Evolutionary conservation across 2,888 invertebrate species (phyloP).

Genomic region (Dicyrtoma fusca): DNA sequence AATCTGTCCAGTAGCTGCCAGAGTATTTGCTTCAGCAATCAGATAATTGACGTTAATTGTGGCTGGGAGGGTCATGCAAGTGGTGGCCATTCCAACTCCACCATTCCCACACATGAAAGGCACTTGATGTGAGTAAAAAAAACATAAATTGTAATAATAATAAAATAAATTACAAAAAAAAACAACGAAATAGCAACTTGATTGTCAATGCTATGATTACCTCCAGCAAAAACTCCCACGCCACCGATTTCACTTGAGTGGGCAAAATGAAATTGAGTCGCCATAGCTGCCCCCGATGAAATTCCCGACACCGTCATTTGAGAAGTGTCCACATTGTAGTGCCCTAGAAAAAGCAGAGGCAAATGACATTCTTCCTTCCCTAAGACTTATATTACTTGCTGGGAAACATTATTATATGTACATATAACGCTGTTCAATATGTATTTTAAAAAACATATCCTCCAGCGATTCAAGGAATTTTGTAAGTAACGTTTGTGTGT

Average conservation of each 20-base stretch:
- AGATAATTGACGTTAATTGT: constrained; percentile 44
- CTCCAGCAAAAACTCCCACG: constrained; percentile 59
- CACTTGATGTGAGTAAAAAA: no score
- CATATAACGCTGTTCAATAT: no score
- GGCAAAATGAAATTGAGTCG: constrained; percentile 60
- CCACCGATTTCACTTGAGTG: constrained; percentile 58
- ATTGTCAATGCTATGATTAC: constrained; percentile 51
- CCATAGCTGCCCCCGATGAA: constrained; percentile 58
- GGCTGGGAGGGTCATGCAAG: constrained; percentile 49
- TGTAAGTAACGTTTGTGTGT: no score
- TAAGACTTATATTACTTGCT: no score
- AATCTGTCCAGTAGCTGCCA: constrained; percentile 55
- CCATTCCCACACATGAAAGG: constrained; percentile 53
- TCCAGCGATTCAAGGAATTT: no score
- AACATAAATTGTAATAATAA: no score
- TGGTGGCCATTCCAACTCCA: constrained; percentile 42
- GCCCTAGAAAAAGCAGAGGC: constrained; percentile 22
- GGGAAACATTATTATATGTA: no score
- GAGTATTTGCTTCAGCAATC: constrained; percentile 43
- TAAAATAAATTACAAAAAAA: no score
- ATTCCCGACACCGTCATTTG: constrained; percentile 59
- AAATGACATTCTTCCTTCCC: neutral
- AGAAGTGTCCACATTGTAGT: constrained; percentile 57
- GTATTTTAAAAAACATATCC: no score
- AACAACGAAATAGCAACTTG: no score